Evolutionary conservation across 2,888 invertebrate genomes (phyloP).

Genomic region (Drosophila siamana): DNA sequence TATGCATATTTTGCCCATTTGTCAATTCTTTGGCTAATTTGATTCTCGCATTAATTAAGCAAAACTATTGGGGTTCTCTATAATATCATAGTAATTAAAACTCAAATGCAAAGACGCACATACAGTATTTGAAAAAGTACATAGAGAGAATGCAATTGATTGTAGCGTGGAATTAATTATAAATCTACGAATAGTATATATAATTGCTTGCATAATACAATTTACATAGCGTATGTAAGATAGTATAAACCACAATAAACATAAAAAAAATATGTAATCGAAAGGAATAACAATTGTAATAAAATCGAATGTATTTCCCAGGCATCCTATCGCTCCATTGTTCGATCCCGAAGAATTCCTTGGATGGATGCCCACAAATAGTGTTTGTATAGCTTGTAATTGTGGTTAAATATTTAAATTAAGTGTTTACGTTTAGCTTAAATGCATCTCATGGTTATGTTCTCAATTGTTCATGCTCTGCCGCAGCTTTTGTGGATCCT

Average conservation of each 20-base stretch:
- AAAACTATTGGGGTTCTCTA: conserved; percentile 43
- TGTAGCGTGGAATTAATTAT: conserved; percentile 45
- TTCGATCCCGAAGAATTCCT: not conserved
- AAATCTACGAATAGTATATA: conserved; percentile 45
- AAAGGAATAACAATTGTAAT: conserved; percentile 52
- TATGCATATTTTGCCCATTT: conserved; percentile 50
- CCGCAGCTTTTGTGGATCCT: conserved; percentile 87
- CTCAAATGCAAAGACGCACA: conserved; percentile 29
- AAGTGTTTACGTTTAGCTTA: conserved; percentile 52
- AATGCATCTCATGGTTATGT: conserved; percentile 44
- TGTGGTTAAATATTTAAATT: conserved; percentile 57
- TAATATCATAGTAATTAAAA: conserved; percentile 36
- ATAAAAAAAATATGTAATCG: conserved; percentile 8
- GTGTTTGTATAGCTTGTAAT: conserved; percentile 35
- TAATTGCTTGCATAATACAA: conserved; percentile 69
- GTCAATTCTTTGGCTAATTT: conserved; percentile 78
- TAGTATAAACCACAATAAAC: conserved; percentile 32
- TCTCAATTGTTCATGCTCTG: conserved; percentile 85
- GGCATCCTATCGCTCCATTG: conserved; percentile 4
- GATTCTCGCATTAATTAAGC: conserved; percentile 54
- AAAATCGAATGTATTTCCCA: conserved; percentile 68
- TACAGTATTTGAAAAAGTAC: conserved; percentile 37
- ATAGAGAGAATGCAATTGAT: conserved; percentile 47
- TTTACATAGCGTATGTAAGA: conserved; percentile 47
- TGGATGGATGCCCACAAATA: conserved; percentile 31